phyloP scores from a whole-genome alignment of 2,113 vertebrate genomes.

The Plectropomus leopardus region DNA sequence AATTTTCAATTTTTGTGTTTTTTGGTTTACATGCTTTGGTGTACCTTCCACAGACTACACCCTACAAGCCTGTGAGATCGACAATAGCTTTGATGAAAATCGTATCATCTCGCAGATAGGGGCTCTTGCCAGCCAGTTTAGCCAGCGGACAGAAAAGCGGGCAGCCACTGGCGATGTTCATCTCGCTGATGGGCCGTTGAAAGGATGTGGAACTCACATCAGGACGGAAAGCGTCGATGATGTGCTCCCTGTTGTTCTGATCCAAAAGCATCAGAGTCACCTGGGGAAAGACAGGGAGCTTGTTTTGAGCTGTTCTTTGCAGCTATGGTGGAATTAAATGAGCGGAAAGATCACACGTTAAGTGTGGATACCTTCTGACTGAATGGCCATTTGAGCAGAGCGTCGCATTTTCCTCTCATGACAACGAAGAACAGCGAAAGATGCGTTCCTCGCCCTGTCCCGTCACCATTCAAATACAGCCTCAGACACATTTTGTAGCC shows the following conservation, averaged over 20 bases:
- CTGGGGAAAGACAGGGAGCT: conserved; percentile 71
- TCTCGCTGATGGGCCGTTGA: conserved; percentile 92
- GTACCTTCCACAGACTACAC: conserved; percentile 73
- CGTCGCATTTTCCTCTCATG: conserved; percentile 92
- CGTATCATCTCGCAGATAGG: conserved; percentile 92
- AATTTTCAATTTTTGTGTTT: not conserved
- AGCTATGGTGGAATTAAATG: rapidly evolving
- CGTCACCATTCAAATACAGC: conserved; percentile 92
- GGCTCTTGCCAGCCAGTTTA: conserved; percentile 91
- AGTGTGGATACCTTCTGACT: conserved; percentile 91
- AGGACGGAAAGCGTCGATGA: conserved; percentile 95
- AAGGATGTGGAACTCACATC: conserved; percentile 94
- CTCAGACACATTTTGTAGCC: conserved; percentile 98
- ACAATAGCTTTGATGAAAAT: conserved; percentile 98
- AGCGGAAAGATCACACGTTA: no score
- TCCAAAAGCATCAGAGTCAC: conserved; percentile 98
- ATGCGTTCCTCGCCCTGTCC: conserved; percentile 92
- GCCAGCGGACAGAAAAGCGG: conserved; percentile 95
- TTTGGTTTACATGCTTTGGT: conserved; percentile 5
- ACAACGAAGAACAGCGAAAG: conserved; percentile 96
- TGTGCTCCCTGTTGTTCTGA: conserved; percentile 95
- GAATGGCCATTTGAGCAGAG: conserved; percentile 95
- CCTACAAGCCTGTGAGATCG: conserved; percentile 91
- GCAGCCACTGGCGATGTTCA: conserved; percentile 99
- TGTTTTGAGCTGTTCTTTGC: not conserved